A percentile compares a stretch with the other conserved stretches of the same genome.
Evolutionary conservation across 2,888 invertebrate genomes (phyloP).

Genomic region (Drosophila recens): DNA sequence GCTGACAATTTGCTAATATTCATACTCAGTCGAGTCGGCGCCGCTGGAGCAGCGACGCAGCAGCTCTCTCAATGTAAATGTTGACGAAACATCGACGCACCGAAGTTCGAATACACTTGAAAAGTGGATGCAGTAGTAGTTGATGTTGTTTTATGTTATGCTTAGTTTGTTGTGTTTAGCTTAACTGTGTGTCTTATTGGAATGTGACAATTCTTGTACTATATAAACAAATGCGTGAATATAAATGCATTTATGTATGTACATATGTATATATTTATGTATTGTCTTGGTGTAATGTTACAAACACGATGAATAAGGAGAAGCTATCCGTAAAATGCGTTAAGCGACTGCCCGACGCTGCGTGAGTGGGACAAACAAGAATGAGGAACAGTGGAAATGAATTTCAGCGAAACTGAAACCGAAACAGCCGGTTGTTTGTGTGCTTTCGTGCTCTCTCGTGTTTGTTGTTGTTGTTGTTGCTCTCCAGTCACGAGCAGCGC

Average conservation of each 20-base stretch:
- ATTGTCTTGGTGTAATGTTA: neutral
- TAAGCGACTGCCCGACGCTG: conserved; percentile 42
- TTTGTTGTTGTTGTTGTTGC: conserved; percentile 13
- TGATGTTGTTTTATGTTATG: no score
- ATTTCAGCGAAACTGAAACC: conserved; percentile 30
- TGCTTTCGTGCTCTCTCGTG: conserved; percentile 15
- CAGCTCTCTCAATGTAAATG: conserved; percentile 11
- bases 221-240: neutral
- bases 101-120: conserved; percentile 34
- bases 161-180: neutral
- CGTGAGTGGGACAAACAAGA: conserved; percentile 73
- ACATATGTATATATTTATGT: neutral
- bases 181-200: neutral
- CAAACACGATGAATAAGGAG: conserved; percentile 21
- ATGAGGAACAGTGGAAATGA: conserved; percentile 38
- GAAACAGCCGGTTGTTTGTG: conserved; percentile 52
- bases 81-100: conserved; percentile 1
- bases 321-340: conserved; percentile 5
- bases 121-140: neutral
- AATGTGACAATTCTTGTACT: neutral
- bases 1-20: conserved; percentile 22
- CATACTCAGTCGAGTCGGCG: conserved; percentile 6
- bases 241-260: neutral
- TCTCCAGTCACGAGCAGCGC: conserved; percentile 35
- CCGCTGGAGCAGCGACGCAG: conserved; percentile 8